Evolutionary conservation across 2,888 invertebrate genomes (phyloP).

Genomic region (Plusia festucae): DNA sequence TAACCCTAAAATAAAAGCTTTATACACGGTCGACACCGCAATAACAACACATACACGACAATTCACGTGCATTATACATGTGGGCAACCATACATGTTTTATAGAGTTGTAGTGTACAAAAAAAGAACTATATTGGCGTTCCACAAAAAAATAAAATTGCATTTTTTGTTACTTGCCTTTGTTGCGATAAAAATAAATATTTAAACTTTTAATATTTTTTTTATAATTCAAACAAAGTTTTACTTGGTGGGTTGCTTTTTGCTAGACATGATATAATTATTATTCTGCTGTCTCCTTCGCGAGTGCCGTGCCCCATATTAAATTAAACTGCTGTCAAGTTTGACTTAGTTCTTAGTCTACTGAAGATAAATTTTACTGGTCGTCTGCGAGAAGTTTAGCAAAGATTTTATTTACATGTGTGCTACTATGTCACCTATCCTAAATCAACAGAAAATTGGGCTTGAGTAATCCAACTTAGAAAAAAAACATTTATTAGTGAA

Average conservation of each 20-base stretch:
- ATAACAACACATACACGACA: constrained; percentile 5
- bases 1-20: not conserved
- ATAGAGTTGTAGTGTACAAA: not conserved
- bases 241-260: not conserved
- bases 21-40: constrained; percentile 4
- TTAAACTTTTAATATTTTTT: not conserved
- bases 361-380: not conserved
- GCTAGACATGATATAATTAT: not conserved
- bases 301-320: not conserved
- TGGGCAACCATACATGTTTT: not conserved
- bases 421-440: not conserved
- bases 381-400: not conserved
- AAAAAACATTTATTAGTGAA: too few species aligned
- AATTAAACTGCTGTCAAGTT: not conserved
- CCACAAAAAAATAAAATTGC: constrained; percentile 1
- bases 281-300: not conserved
- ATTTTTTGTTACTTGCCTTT: not conserved
- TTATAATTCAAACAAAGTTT: not conserved
- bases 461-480: not conserved
- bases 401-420: not conserved
- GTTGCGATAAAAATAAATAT: not conserved
- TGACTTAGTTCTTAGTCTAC: not conserved
- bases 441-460: not conserved
- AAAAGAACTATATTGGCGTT: not conserved
- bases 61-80: not conserved